Evolutionary conservation across 2,888 invertebrate species (phyloP).

Genomic region (Petrolisthes cinctipes): DNA sequence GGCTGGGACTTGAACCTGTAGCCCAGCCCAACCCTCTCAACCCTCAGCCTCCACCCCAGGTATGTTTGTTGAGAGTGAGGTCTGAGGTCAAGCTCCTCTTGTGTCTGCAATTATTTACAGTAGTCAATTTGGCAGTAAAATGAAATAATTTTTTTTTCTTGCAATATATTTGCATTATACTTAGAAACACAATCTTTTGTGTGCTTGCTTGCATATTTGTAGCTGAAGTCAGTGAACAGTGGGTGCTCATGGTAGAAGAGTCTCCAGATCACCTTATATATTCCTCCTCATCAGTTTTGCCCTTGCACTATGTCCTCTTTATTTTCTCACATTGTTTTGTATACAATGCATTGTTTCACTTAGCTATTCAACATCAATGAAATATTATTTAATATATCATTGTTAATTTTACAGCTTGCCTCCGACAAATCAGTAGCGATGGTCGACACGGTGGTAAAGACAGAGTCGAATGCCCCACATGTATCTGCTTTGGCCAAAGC

Average conservation of each 20-base stretch:
- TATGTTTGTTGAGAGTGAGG: neutral
- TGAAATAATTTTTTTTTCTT: neutral
- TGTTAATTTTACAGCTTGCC: slow-evolving; percentile 55
- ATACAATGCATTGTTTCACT: too few species aligned
- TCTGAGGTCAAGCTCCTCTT: neutral
- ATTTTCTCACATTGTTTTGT: too few species aligned
- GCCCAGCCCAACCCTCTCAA: slow-evolving; percentile 88
- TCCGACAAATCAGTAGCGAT: slow-evolving; percentile 58
- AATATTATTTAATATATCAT: too few species aligned
- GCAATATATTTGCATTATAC: neutral
- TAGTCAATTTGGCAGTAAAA: neutral
- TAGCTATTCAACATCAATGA: too few species aligned
- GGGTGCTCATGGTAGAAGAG: too few species aligned
- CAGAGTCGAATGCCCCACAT: slow-evolving; percentile 53
- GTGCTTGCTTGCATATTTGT: neutral
- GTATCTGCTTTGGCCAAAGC: slow-evolving; percentile 60
- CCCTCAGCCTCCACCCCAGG: slow-evolving; percentile 69
- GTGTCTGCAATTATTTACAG: neutral
- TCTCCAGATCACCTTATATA: too few species aligned
- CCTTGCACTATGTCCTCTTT: too few species aligned
- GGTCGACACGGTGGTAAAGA: slow-evolving; percentile 56
- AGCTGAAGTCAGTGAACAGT: too few species aligned
- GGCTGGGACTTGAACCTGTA: slow-evolving; percentile 93
- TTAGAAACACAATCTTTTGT: neutral
- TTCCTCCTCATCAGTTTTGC: too few species aligned